These are phyloP conservation scores for Meriones psammophilus DNA, from an alignment of 2,797 vertebrate species.

Conservation along the genomic window DNA sequence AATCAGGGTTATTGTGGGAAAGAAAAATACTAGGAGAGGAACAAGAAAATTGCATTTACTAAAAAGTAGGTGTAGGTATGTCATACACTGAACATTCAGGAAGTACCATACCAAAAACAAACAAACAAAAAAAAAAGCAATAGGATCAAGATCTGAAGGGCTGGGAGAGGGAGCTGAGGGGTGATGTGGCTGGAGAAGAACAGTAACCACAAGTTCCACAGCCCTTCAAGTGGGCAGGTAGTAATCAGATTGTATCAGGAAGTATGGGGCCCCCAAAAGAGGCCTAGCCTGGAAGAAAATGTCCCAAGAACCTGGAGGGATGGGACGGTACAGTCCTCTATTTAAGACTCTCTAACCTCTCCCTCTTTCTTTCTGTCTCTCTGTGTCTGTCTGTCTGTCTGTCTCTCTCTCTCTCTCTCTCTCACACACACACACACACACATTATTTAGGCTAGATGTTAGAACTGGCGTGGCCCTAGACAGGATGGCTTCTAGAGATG, in stretches of 20 bases:
- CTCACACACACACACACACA: not conserved
- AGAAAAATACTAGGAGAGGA: not conserved
- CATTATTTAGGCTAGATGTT: not conserved
- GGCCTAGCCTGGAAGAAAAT: not conserved
- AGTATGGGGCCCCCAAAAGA: not conserved
- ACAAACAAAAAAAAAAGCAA: not conserved
- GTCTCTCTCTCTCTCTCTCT: not conserved
- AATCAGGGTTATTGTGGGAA: conserved; percentile 20
- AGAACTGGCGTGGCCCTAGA: not conserved
- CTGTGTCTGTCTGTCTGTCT: not conserved
- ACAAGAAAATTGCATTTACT: not conserved
- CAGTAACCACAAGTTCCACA: not conserved
- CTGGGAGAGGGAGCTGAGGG: not conserved
- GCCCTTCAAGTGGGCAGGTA: not conserved
- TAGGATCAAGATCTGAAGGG: not conserved
- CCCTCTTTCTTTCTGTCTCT: no score
- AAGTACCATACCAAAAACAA: no score
- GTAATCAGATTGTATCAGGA: not conserved
- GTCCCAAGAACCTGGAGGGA: not conserved
- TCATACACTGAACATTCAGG: not conserved
- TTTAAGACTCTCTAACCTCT: no score
- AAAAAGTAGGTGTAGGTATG: not conserved
- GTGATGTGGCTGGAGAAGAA: not conserved
- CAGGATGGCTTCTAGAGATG: not conserved
- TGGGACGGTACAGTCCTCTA: not conserved